Base-by-base conservation (phyloP, 1,140 invertebrate genomes). In the Formica selysi region DNA sequence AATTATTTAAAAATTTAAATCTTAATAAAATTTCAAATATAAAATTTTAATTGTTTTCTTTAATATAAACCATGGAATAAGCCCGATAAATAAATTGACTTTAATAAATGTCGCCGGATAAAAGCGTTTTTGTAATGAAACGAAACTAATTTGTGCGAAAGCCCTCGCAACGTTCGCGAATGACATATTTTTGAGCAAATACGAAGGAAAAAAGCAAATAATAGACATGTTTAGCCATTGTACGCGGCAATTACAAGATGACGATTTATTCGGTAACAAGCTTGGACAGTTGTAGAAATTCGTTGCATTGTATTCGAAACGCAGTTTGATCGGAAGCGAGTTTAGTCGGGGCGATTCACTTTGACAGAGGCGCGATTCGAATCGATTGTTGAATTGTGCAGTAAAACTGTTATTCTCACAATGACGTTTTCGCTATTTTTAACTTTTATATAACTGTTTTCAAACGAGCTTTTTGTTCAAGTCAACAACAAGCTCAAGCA, bases 181-280 rank as follows among this genome's bases (percentile, higher is more conserved):
- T 80, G 38, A 80, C 78, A 38, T 38, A 71, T 80, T 80, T 80
- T 70, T 51, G 16, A 51, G 13, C 61, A 41, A 54, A 57, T 29
- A 41, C 32, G 32, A 44, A 65, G 0, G 8, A 61, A 57, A 80
- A 22, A 19, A 22, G 11, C 22, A 19, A n/a, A 80, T 80, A 68
- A 64, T 70, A 62, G 71, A 81, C 10, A 44, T 80, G 76, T 87
- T 88, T 88, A 88, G 65, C 44, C 22, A 57, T 87, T 80, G 59
- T 81, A 48, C 22, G 51, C 10, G 29, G 41, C 29, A 79, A 87
- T 74, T 86, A 73, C 85, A 81, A 80, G 70, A 71, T 74, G 74
- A 87, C 79, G 59, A 78, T 87, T 87, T 86, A 88, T 80, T 79
- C 61, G 41, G 22, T 86, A 87, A 74, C 86, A 78, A 86, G 65